Evolutionary conservation across 2,888 invertebrate genomes (phyloP).

Genomic region (Andrena fulva): DNA sequence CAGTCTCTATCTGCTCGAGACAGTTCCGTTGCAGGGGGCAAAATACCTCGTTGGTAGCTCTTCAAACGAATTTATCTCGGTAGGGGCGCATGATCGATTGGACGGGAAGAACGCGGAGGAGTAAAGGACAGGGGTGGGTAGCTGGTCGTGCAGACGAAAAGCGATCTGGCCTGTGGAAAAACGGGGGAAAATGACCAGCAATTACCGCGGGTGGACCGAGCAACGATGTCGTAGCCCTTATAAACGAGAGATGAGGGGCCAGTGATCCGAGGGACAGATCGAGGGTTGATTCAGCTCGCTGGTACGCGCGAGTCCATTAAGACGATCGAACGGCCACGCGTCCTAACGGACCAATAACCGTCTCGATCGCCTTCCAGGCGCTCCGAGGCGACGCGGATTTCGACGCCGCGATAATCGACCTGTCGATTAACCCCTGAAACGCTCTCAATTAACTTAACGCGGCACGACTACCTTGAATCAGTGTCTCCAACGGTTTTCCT

Average conservation of each 20-base stretch:
- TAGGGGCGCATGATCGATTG: neutral
- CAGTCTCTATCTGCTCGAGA: neutral
- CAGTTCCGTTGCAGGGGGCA: constrained; percentile 1
- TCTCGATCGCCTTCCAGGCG: constrained; percentile 46
- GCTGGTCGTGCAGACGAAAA: constrained; percentile 10
- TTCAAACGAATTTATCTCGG: constrained; percentile 30
- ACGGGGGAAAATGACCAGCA: constrained; percentile 16
- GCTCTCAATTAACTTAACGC: constrained; percentile 61
- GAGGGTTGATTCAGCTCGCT: constrained; percentile 27
- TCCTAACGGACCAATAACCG: constrained; percentile 61
- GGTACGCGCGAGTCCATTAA: constrained; percentile 51
- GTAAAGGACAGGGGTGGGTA: neutral
- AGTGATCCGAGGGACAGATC: constrained; percentile 16
- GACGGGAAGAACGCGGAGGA: neutral
- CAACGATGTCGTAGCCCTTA: constrained; percentile 35
- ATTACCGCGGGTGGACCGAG: constrained; percentile 16
- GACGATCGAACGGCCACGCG: constrained; percentile 34
- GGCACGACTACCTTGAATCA: neutral
- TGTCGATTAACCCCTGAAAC: constrained; percentile 62
- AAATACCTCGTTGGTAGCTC: constrained; percentile 5
- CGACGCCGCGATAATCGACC: constrained; percentile 66
- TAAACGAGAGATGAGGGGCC: constrained; percentile 23
- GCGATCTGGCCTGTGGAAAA: neutral
- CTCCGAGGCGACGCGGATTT: constrained; percentile 46
- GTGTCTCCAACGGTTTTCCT: neutral